Evolutionary conservation across 2,888 invertebrate species (phyloP).

Genomic region (Epinotia demarniana): DNA sequence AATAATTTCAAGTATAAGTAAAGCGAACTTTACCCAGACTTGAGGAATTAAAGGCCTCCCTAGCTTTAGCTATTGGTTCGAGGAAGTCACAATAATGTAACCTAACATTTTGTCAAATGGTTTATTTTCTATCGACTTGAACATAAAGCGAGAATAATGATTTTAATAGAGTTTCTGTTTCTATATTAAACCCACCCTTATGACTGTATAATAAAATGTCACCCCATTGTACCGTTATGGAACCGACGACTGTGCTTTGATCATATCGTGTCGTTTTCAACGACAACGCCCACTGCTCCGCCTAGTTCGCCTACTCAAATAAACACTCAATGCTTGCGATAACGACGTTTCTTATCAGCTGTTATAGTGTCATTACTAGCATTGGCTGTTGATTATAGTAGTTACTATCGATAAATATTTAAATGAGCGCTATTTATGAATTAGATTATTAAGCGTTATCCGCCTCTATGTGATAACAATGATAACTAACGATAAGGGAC

Average conservation of each 20-base stretch:
- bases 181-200: neutral
- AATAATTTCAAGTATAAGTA: too few species aligned
- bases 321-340: neutral
- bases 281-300: conserved; percentile 10
- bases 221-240: neutral
- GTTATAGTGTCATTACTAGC: neutral
- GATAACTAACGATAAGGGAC: too few species aligned
- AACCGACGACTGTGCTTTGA: neutral
- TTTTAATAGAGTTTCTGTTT: neutral
- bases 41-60: too few species aligned
- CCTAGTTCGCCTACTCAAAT: conserved; percentile 21
- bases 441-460: neutral
- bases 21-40: too few species aligned
- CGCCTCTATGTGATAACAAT: neutral
- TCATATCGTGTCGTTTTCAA: neutral
- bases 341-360: conserved; percentile 3
- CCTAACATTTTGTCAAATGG: too few species aligned
- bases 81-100: too few species aligned
- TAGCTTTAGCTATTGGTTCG: too few species aligned
- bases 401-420: conserved; percentile 4
- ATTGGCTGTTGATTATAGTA: neutral
- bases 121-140: too few species aligned
- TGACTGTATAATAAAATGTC: neutral
- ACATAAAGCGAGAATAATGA: too few species aligned
- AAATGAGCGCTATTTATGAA: neutral